Evolutionary conservation across 2,888 invertebrate species (phyloP), one percentile per base, ranked within the genome.

Genomic region (Hypselothyrea guttata): DNA sequence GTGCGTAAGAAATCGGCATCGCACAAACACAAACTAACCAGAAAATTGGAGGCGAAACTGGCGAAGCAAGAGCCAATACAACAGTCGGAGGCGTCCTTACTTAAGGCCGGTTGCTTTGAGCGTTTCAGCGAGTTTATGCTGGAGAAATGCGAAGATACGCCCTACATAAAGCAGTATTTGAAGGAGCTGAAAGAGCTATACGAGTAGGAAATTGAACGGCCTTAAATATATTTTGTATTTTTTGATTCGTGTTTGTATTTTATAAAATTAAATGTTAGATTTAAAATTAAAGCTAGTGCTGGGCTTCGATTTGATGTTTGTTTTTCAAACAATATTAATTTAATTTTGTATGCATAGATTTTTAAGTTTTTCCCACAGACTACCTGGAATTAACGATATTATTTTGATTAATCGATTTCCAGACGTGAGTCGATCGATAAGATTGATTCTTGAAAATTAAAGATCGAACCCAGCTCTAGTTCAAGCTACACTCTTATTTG

Each of bases 31-130:
- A 52, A 47, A 22, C 41, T 84, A 0, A 12, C 38, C 0, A 5
- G 34, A 0, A 81, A 81, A 30, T 86, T 64, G 37, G 44, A 60
- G 5, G 11, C 16, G 0, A 56, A 45, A 13, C n/a, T 69, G 12
- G 1, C 5, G 7, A 48, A 51, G 11, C 48, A 40, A 2, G 44
- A 67, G 11, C 2, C 59, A 27, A 28, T 0, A 0, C 55, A 63
- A 1, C 2, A 41, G 2, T 3, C 2, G 1, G 33, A 51, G 8
- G 16, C 11, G 0, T 4, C 46, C 0, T 18, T 12, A 7, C 4
- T 81, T 9, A 67, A 59, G 2, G 5, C 28, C 0, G 63, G 33
- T 28, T 86, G 84, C n/a, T 81, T 74, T 7, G 47, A 63, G 0
- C 1, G 61, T 27, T 4, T 84, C 1, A 30, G 41, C 1, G 7